phyloP scores from a whole-genome alignment of 2,888 invertebrate genomes.

The Nomada lathburiana region DNA sequence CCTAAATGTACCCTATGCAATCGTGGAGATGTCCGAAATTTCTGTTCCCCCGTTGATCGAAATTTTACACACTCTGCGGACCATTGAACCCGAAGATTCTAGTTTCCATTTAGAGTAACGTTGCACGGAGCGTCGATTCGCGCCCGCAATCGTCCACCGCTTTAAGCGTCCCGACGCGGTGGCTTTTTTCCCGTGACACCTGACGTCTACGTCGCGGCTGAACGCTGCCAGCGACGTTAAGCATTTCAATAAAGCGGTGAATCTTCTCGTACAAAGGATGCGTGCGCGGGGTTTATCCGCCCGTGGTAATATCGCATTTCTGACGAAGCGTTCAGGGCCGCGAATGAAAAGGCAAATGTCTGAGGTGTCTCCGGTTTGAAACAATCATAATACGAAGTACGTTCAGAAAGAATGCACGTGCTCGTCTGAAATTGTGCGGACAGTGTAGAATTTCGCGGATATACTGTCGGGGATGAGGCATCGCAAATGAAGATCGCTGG shows the following conservation, averaged over 20 bases:
- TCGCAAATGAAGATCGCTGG: background rate
- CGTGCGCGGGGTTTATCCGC: background rate
- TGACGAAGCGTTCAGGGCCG: background rate
- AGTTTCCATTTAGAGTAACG: constrained; percentile 1
- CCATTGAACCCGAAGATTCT: background rate
- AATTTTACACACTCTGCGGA: background rate
- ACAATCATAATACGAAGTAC: too few relatives aligned
- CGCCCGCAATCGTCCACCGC: constrained; percentile 17
- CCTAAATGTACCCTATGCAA: background rate
- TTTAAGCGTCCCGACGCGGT: background rate
- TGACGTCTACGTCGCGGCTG: constrained; percentile 26
- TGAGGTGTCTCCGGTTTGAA: background rate
- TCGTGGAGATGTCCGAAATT: too few relatives aligned
- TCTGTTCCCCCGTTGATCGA: too few relatives aligned
- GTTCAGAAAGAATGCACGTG: too few relatives aligned
- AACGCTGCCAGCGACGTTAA: constrained; percentile 33
- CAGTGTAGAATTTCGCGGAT: background rate
- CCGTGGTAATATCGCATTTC: constrained; percentile 35
- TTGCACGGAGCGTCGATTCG: constrained; percentile 8
- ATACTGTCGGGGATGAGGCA: background rate
- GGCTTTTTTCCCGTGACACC: constrained; percentile 36
- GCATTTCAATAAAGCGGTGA: constrained; percentile 45
- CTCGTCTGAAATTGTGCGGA: too few relatives aligned
- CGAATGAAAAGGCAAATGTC: background rate
- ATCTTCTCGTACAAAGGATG: constrained; percentile 35